Base-by-base conservation (phyloP, 92 coral and sea anemone genomes). In the Pocillopora meandrina region DNA sequence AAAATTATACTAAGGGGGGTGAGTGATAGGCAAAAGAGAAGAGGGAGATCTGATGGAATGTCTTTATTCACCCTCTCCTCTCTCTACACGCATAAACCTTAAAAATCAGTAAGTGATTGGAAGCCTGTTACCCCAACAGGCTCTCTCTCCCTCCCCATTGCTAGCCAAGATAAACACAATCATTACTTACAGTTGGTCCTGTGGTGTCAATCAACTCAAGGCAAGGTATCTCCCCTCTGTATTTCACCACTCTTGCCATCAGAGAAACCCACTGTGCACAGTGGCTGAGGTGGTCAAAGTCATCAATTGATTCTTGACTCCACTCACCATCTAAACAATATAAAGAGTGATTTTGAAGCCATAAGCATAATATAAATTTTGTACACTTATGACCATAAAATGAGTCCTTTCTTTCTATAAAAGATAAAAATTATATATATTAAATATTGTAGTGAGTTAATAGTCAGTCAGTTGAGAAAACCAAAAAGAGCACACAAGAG, bases 231-330 rank as follows among this genome's bases (percentile, higher is more conserved):
- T 86, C 88, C 0, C 93, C 95, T 86, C 91, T 81, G 86, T 94
- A 90, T 63, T 89, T 87, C 56, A 88, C 91, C 18, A 82, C 93
- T 74, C 87, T 85, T 52, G 95, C 97, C 99, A 97, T 95, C 26
- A 97, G 14, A 3, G 90, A 92, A 18, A 79, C 79, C 98, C 99
- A 97, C 82, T 95, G 90, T 12, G 99, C 93, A 72, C 98, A 97
- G 75, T 87, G 91, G n/a, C 89, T 92, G 11, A 97, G 83, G 55
- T 86, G 67, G 59, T 94, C 94, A 88, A 97, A 97, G 2, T 71
- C 77, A 18, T 95, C 97, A 76, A 67, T 87, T 6, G 97, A 88
- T 47, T 85, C 90, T 26, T 85, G 76, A 75, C 90, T 92, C 99
- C 99, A 97, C 12, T 69, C 61, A 35, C 61, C 93, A 85, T 81